Evolutionary conservation across 2,797 vertebrate species (phyloP), one percentile per base, ranked within the genome.

Genomic region (Lagocephalus sceleratus): DNA sequence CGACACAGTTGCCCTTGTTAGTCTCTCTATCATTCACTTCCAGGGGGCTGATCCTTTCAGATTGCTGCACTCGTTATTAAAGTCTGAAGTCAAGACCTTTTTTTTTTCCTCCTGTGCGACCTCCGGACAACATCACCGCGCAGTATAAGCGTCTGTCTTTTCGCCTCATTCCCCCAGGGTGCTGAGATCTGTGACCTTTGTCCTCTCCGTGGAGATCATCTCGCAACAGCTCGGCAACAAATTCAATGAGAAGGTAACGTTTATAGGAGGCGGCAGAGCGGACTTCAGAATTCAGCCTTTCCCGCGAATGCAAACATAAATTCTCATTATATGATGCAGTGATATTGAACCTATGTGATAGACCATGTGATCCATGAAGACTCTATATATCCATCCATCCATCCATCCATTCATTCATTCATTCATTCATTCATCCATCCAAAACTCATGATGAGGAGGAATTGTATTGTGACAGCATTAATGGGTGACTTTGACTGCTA

Each of bases 31-130:
- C 59, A 62, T 47, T 55, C n/a, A 3, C 22, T 50, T 47, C 48
- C 6, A 59, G 38, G 41, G 11, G 23, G 17, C 35, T 40, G 46
- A 32, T 50, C 20, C 22, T 50, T 73, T 72, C 48, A 22, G 45
- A 66, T 67, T 68, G 38, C 57, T 50, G n/a, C 19, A 1, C 59
- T 78, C 48, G 65, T 70, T 76, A 70, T 65, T 63, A n/a, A 64
- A 70, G 47, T 65, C 54, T 23, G 47, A 12, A 55, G 53, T 71
- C 55, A 17, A 67, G 55, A 62, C 54, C 48, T 45, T 42, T 51
- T 74, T 71, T 71, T 75, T 75, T 66, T 63, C 17, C 51, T 12
- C 14, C 32, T 5, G 32, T 12, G 3, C 12, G 11, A 35, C 32
- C 32, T 35, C 32, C 32, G 1, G 32, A 35, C 70, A n/a, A 60